Base-by-base conservation (phyloP, 2,888 invertebrate species). In the Mimas tiliae region DNA sequence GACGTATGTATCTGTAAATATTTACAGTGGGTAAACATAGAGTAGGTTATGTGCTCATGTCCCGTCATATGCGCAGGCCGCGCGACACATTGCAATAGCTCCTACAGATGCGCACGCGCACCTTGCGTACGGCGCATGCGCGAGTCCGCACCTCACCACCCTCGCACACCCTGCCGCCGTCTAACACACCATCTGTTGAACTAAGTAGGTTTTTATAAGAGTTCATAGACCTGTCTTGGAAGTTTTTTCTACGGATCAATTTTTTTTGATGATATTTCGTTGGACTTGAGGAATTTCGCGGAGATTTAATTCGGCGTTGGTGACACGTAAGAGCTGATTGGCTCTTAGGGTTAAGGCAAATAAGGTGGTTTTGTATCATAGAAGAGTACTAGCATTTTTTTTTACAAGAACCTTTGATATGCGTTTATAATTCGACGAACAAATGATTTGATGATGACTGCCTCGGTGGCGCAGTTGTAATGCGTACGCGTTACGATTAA, bases 161-260 rank as follows among this genome's bases (percentile, higher is more conserved):
- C 42, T 3, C 58, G 0, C 55, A n/a, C 38, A 42, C 34, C 27
- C 19, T 12, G 19, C 19, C 1, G 6, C 38, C 58, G 19, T 38
- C 38, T 55, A 38, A 52, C 34, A 68, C 68, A 68, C 67, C 70
- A 72, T 70, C 68, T 70, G 69, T 53, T 63, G 65, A 51, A n/a
- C 42, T 42, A 58, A 58, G 38, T 58, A 58, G 58, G 16, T 64
- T 68, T 63, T 68, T 72, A 68, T 67, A 62, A 68, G 50, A 66
- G 72, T 72, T 69, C 72, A 70, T 65, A 65, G 67, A 72, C 72
- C 72, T 71, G 50, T 47, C 16, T 42, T 12, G 38, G 27, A 12
- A 19, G 19, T 38, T 58, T 58, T 58, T 58, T 58, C 12, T 16
- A 42, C 11, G 58, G 58, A 19, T 58, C 19, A 58, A 38, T 11